Conservation (phyloP, 1,140 invertebrate genomes). For the Sycophaga agraensis region DNA sequence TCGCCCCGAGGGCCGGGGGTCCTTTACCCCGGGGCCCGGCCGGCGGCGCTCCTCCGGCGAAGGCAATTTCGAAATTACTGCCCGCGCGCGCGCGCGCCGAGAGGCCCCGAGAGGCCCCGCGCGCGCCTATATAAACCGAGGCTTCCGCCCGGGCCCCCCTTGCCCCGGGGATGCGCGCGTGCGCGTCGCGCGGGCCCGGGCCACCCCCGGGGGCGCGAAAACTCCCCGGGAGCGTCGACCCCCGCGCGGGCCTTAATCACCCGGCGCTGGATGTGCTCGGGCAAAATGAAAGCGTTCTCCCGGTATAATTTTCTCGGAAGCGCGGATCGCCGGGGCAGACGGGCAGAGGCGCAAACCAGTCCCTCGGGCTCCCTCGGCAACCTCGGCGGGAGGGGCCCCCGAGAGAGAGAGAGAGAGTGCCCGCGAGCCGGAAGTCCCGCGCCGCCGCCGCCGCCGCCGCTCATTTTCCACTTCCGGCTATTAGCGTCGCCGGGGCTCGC, state of each 20-base stretch:
- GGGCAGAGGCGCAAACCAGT: too few species aligned
- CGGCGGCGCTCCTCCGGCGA: too few species aligned
- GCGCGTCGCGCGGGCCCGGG: background rate
- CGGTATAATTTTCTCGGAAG: too few species aligned
- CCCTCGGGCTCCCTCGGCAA: too few species aligned
- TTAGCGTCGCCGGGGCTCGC: background rate
- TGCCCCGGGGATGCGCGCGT: background rate
- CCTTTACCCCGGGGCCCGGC: conserved; percentile 13
- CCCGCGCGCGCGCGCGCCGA: background rate
- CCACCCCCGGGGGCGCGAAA: background rate
- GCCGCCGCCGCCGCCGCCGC: background rate
- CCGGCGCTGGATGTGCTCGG: too few species aligned
- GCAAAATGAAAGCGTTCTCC: too few species aligned
- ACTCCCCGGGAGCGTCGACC: background rate
- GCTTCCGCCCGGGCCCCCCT: conserved; percentile 15
- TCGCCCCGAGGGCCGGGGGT: conserved; percentile 8
- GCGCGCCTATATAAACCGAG: conserved; percentile 14
- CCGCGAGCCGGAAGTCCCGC: background rate
- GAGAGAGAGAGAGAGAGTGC: too few species aligned
- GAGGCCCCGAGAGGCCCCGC: background rate
- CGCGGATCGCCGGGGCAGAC: too few species aligned
- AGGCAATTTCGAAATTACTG: conserved; percentile 32
- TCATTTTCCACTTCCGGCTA: background rate
- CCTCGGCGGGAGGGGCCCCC: too few species aligned
- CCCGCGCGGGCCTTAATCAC: background rate